Percentiles rank a stretch among this genome's conserved stretches.
Evolutionary conservation across 2,113 vertebrate genomes (phyloP).

Genomic region (Vombatus ursinus): DNA sequence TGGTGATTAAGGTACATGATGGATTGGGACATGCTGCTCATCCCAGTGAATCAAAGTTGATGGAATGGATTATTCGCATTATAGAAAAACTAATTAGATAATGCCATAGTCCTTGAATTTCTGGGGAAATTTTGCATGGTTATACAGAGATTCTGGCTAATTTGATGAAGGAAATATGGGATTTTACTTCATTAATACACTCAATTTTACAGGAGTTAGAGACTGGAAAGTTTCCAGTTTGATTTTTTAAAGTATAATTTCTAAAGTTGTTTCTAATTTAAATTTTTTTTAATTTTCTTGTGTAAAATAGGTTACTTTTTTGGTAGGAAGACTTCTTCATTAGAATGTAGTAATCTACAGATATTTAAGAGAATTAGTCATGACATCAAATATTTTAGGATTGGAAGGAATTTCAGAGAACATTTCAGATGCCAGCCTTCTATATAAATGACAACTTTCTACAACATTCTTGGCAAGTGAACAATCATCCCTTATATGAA

Average conservation of each 20-base stretch:
- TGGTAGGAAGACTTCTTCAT: not conserved
- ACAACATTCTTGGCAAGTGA: not conserved
- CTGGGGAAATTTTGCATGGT: not conserved
- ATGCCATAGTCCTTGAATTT: not conserved
- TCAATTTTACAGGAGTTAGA: not conserved
- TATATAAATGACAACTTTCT: not conserved
- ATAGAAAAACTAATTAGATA: slow-evolving; percentile 8
- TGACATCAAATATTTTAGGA: not conserved
- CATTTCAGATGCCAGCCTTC: not conserved
- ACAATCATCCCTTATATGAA: not conserved
- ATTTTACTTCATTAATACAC: not conserved
- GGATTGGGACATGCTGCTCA: not conserved
- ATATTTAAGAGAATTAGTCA: not conserved
- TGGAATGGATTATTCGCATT: not conserved
- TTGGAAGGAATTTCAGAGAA: not conserved
- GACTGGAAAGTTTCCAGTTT: not conserved
- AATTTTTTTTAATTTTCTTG: not conserved
- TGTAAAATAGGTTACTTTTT: slow-evolving; percentile 8
- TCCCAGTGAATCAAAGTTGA: slow-evolving; percentile 5
- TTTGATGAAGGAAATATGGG: not conserved
- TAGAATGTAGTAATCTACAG: not conserved
- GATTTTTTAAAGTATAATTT: not conserved
- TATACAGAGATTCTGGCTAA: not conserved
- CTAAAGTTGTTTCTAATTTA: slow-evolving; percentile 17
- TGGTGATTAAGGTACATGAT: not conserved